A percentile compares a stretch with the other conserved stretches of the same genome.
Conservation (phyloP, 2,797 vertebrate genomes). For the Clarias laeviceps region DNA sequence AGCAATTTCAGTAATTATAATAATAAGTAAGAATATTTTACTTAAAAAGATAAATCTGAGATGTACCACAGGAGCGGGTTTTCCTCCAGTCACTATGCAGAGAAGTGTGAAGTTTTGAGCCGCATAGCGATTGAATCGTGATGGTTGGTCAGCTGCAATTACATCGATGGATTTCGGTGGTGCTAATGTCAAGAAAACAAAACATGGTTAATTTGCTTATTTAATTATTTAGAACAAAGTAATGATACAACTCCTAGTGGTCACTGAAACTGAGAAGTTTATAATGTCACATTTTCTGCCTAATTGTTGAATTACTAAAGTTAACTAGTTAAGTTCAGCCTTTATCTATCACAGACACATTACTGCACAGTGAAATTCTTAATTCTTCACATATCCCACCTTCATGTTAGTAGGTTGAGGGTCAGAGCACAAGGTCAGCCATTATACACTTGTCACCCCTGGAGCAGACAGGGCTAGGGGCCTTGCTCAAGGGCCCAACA, state of each 20-base stretch:
- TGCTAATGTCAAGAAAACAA: conserved; percentile 69
- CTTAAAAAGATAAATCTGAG: conserved; percentile 11
- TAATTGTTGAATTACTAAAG: background rate
- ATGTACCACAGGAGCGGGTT: conserved; percentile 87
- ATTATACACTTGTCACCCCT: no score
- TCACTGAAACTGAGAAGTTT: conserved; percentile 13
- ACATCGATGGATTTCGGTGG: conserved; percentile 90
- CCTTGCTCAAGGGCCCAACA: no score
- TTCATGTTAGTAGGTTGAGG: no score
- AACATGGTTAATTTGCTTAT: conserved; percentile 31
- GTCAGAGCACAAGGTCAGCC: no score
- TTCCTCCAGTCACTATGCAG: conserved; percentile 89
- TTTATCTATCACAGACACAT: no score
- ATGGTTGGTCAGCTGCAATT: conserved; percentile 81
- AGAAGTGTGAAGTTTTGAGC: conserved; percentile 94
- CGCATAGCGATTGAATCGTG: conserved; percentile 90
- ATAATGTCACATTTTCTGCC: background rate
- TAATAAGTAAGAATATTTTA: background rate
- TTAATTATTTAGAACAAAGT: conserved; percentile 18
- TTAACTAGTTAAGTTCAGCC: background rate
- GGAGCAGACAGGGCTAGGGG: no score
- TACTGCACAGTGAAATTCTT: no score
- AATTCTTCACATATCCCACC: no score
- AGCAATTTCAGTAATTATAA: background rate
- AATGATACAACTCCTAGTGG: conserved; percentile 3